Evolutionary conservation across 2,797 vertebrate species (phyloP).

Genomic region (Tapera naevia): DNA sequence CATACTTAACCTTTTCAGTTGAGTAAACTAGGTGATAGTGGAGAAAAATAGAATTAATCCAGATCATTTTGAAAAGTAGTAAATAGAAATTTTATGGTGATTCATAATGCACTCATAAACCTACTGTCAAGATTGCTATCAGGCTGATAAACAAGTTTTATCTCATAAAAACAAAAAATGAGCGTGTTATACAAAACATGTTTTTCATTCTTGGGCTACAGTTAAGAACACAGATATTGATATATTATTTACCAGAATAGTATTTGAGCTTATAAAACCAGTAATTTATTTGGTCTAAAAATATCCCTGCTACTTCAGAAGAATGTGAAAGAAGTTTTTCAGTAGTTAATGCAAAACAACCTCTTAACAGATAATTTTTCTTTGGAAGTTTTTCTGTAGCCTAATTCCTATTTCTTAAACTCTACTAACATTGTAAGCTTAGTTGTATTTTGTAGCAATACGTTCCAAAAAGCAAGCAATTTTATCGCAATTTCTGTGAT

Average conservation of each 20-base stretch:
- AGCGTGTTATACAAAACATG: not conserved
- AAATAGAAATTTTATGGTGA: constrained; percentile 9
- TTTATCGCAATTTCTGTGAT: not conserved
- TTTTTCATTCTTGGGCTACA: not conserved
- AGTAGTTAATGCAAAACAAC: not conserved
- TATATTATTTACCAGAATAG: not conserved
- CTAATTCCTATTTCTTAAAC: not conserved
- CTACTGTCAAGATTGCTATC: not conserved
- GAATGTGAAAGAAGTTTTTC: not conserved
- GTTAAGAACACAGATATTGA: not conserved
- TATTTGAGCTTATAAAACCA: not conserved
- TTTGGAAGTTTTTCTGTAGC: not conserved
- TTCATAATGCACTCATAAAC: not conserved
- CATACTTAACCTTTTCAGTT: not conserved
- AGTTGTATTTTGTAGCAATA: not conserved
- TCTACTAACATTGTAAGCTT: not conserved
- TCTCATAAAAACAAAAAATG: not conserved
- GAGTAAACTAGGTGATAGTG: not conserved
- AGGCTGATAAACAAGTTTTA: not conserved
- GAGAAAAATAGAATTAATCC: not conserved
- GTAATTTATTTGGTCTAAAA: not conserved
- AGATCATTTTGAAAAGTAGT: not conserved
- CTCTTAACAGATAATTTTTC: not conserved
- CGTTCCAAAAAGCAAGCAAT: not conserved
- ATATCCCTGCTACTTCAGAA: not conserved